Base-by-base conservation (phyloP, 2,888 invertebrate species). In the Morinoia aosen region DNA sequence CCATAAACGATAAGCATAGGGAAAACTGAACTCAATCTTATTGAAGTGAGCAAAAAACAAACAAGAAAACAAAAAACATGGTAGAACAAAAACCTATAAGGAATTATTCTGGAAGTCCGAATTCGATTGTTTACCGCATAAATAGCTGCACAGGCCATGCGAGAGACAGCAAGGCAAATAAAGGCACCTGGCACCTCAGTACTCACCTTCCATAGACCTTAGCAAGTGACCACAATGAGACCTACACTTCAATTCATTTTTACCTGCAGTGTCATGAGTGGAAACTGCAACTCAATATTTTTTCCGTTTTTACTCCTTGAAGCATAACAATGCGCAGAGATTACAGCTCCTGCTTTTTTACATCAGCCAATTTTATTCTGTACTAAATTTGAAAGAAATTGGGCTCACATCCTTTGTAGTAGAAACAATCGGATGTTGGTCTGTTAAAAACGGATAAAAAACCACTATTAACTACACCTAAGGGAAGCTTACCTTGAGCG, bases 401-500 rank as follows among this genome's bases (percentile, higher is more conserved):
- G 2, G 25, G 25, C 76, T 8, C 25, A 76, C 8, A 76, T 5
- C 12, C 76, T 25, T 10, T 76, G 25, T 3, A 76, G 25, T 33
- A 3, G 10, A 76, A 33, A 33, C 76, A 33, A 16, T 76, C 12
- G 14, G 25, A 76, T 25, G 76, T 33, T 25, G 2, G 76, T 76
- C 76, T 16, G 25, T 33, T 33, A 19, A 76, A 8, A 76, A 33
- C 33, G 2, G 25, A 76, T 33, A 16, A 76, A 76, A 33, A 76
- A 25, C 58, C 33, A 76, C 33, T 33, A 76, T 10, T 33, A 76
- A 10, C 25, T 76, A 33, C 25, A 16, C 76, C 76, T 1, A 76
- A 61, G 8, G 2, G 76, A 33, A 33, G 25, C 95, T 61, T 48
- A 95, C 95, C 95, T 95, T 95, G 10, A 95, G 64, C 19, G 95